Conservation (phyloP, 2,113 vertebrate species). For the Varanus salvator region DNA sequence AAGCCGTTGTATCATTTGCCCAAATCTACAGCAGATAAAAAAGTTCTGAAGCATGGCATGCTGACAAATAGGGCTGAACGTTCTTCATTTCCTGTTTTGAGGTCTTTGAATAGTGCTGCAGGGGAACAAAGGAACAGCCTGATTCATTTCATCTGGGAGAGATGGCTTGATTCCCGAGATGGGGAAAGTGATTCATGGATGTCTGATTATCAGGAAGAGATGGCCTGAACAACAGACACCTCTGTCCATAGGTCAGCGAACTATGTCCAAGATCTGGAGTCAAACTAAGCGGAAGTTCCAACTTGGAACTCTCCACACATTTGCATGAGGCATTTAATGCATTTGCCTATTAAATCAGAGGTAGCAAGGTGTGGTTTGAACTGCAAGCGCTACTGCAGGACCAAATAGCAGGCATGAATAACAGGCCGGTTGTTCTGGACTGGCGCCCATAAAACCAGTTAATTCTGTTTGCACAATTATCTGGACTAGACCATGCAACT, state of each 20-base stretch:
- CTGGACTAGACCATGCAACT: not conserved
- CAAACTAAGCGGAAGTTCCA: slow-evolving; percentile 8
- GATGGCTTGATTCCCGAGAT: not conserved
- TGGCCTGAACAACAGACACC: not conserved
- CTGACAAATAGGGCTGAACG: slow-evolving; percentile 19
- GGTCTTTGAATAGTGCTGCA: not conserved
- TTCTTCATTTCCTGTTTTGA: slow-evolving; percentile 19
- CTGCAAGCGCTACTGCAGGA: slow-evolving; percentile 5
- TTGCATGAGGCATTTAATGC: not conserved
- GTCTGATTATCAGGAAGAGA: not conserved
- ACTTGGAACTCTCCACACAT: not conserved
- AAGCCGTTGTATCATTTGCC: not conserved
- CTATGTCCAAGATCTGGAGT: not conserved
- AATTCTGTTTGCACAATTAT: not conserved
- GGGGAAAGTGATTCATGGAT: not conserved
- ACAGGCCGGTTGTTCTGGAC: slow-evolving; percentile 18
- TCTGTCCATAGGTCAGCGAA: not conserved
- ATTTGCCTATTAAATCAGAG: not conserved
- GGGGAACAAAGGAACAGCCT: not conserved
- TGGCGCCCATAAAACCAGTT: not conserved
- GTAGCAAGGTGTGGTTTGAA: not conserved
- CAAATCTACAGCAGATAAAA: not conserved
- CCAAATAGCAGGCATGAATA: slow-evolving; percentile 21
- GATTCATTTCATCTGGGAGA: not conserved
- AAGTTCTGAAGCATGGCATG: not conserved